Evolutionary conservation across 2,113 vertebrate species (phyloP).

Genomic region (Xiphophorus hellerii): DNA sequence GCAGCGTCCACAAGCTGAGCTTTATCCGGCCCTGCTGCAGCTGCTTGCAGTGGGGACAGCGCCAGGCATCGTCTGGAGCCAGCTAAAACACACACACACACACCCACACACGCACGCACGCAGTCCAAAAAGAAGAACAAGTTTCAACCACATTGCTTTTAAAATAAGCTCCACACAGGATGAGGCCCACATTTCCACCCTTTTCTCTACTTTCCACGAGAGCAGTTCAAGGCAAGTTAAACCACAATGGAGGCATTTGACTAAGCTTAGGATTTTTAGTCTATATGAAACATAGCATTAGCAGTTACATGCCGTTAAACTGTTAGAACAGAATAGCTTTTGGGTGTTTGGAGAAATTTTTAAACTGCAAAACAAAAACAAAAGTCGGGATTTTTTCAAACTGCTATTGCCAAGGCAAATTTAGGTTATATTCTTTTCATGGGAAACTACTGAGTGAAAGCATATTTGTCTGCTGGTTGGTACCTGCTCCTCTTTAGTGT

Average conservation of each 20-base stretch:
- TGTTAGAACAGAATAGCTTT: slow-evolving; percentile 18
- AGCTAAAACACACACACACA: slow-evolving; percentile 81
- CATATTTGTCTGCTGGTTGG: neutral
- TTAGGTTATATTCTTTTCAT: slow-evolving; percentile 1
- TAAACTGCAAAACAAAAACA: slow-evolving; percentile 11
- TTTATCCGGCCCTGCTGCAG: slow-evolving; percentile 98
- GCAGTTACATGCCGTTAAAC: slow-evolving; percentile 45
- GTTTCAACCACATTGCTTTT: slow-evolving; percentile 45
- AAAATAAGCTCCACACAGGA: slow-evolving; percentile 46
- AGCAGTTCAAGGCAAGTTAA: slow-evolving; percentile 30
- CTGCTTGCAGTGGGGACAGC: slow-evolving; percentile 98
- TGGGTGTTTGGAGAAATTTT: slow-evolving; percentile 24
- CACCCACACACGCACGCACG: neutral
- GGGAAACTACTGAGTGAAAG: slow-evolving; percentile 6
- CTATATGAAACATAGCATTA: slow-evolving; percentile 57
- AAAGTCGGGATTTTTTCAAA: neutral
- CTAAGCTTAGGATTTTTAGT: slow-evolving; percentile 19
- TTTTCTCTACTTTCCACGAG: slow-evolving; percentile 26
- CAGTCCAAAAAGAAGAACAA: slow-evolving; percentile 43
- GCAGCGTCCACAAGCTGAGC: slow-evolving; percentile 96
- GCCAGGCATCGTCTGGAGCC: slow-evolving; percentile 96
- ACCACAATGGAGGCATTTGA: slow-evolving; percentile 54
- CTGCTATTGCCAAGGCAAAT: slow-evolving; percentile 1
- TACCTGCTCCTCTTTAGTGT: slow-evolving; percentile 99
- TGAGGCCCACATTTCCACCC: slow-evolving; percentile 18